Base-by-base conservation (phyloP, 30 jellyfish, hydroid and myxozoan genomes). In the Clytia hemisphaerica region DNA sequence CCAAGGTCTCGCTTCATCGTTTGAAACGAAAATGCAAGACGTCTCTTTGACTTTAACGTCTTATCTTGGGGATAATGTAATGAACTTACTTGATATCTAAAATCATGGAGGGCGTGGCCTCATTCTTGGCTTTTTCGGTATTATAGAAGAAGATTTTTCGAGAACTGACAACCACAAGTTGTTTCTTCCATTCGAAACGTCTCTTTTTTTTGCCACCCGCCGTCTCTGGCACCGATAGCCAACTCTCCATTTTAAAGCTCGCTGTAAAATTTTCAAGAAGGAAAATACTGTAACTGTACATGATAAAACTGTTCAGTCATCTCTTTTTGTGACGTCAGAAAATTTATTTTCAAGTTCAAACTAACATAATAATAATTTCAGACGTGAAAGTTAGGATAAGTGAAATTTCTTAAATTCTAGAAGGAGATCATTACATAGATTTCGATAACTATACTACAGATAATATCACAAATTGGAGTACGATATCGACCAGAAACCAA, bases 131-230 rank as follows among this genome's bases (percentile, higher is more conserved):
- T 31, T 68, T 72, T 64, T 85, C 95, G 35, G 73, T 68, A 50
- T 77, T 85, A 71, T 77, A 85, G 61, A 85, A 85, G 73, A 85
- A 85, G 16, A 85, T 80, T 46, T 85, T 85, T 14, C 92, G 92
- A 53, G 82, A 66, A 77, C 95, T 76, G 40, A 85, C 93, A 26
- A 85, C 93, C 28, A 85, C 93, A 66, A 77, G 78, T 88, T 85
- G 93, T 53, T 85, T 78, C 55, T 73, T 72, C 95, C 95, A 85
- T 36, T 88, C 95, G 55, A 70, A 78, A 7, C 63, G 24, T 27
- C 38, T 34, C 37, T 65, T 65, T 25, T 77, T 76, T 61, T 85
- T 85, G 25, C 68, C 70, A 53, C 70, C 70, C 37, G 68, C 84
- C 37, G 76, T 77, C 44, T 85, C 79, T 2, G 95, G 95, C 15